A percentile compares a stretch with the other conserved stretches of the same genome.
These are phyloP conservation scores for Epicampocera succincta DNA, from an alignment of 2,888 invertebrate species.

Conservation along the genomic window DNA sequence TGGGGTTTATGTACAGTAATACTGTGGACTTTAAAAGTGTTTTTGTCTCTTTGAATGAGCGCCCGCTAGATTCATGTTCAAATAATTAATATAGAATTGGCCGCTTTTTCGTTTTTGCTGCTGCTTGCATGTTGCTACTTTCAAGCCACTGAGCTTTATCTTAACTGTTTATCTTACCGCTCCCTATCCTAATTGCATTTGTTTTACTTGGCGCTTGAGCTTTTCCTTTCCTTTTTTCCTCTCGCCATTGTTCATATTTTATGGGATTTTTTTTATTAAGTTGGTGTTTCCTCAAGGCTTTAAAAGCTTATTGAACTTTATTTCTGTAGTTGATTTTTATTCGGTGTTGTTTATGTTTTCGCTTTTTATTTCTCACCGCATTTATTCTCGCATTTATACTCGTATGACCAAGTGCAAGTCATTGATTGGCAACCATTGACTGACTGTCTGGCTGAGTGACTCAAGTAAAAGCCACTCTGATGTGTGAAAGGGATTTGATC, in stretches of 20 bases:
- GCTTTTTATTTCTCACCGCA: constrained; percentile 24
- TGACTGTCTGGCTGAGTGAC: constrained; percentile 1
- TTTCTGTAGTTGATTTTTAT: constrained; percentile 13
- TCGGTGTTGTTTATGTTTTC: constrained; percentile 21
- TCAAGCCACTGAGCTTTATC: constrained; percentile 35
- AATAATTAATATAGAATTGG: constrained; percentile 20
- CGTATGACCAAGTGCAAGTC: constrained; percentile 51
- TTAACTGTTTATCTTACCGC: constrained; percentile 66
- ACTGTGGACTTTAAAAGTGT: too few species aligned
- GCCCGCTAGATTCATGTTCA: too few species aligned
- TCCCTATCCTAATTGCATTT: constrained; percentile 62
- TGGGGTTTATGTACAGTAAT: too few species aligned
- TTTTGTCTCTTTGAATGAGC: too few species aligned
- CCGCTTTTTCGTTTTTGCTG: constrained; percentile 24
- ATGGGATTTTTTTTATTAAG: neutral
- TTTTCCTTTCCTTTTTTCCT: constrained; percentile 1
- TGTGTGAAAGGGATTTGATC: constrained; percentile 29
- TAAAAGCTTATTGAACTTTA: constrained; percentile 51
- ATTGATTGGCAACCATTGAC: constrained; percentile 64
- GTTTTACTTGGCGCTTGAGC: constrained; percentile 35
- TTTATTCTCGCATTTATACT: constrained; percentile 15
- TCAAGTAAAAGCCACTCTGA: constrained; percentile 10
- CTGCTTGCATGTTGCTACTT: neutral
- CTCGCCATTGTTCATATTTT: too few species aligned
- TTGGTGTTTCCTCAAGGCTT: constrained; percentile 15